Evolutionary conservation across 1,140 invertebrate genomes (phyloP), one percentile per base, ranked within the genome.

Genomic region (Cardiocondyla obscurior): DNA sequence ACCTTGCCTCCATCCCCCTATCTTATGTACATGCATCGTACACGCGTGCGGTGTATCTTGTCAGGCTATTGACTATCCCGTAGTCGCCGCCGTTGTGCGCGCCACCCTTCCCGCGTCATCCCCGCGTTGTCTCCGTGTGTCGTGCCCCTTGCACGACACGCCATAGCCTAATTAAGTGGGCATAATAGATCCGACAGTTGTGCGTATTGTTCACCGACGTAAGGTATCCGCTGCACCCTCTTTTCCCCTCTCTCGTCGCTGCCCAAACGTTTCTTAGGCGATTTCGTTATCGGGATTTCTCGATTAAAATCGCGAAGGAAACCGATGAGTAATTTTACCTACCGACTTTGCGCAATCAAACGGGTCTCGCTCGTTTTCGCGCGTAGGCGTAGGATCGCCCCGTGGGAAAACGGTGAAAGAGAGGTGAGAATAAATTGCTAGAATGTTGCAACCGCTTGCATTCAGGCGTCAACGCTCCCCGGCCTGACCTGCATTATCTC

Each of bases 171-270:
- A 94, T 94, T 94, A 93, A 93, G 92, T 92, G 87, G 90, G 91
- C 90, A 92, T 93, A 93, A 94, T 93, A 89, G 90, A 91, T 89
- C 87, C 90, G 91, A 93, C 93, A 94, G 93, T 94, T 93, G 92
- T 91, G 85, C 90, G 74, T 84, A 92, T 90, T 87, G 67, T 67
- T 4, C 25, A n/a, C 28, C 22, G 77, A 77, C 57, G 25, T 65
- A 82, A 73, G 60, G 25, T 79, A 79, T 79, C 74, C 33, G 72
- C 8, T 46, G n/a, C 39, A 10, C 46, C 25, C 57, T 33, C 36
- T 53, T 51, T 7, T 42, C 33, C 16, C 33, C 22, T 22, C 22
- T 42, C 12, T 55, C 44, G 6, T 19, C 30, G 28, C 44, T 30
- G 12, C 28, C 44, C 12, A 70, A 7, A 28, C 46, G 3, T 39